A percentile compares a stretch with the other conserved stretches of the same genome.
phyloP scores from a whole-genome alignment of 2,888 invertebrate genomes.

The Pecten maximus region DNA sequence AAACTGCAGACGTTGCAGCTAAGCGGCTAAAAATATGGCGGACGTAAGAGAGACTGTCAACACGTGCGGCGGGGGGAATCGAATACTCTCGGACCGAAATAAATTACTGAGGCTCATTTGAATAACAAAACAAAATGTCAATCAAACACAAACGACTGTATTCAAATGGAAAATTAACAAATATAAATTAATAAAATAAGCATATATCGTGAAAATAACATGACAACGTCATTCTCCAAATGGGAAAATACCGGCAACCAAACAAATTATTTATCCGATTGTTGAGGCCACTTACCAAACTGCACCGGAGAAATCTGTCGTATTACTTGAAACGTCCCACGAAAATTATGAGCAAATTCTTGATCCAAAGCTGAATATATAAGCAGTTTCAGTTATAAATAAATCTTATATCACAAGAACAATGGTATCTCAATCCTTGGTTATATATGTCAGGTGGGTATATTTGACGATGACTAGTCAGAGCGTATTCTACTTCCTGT shows the following conservation, averaged over 20 bases:
- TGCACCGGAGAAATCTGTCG: slow-evolving; percentile 20
- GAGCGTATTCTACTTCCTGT: slow-evolving; percentile 66
- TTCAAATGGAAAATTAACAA: not conserved
- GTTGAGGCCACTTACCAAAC: slow-evolving; percentile 14
- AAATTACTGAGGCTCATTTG: slow-evolving; percentile 47
- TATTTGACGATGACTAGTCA: slow-evolving; percentile 38
- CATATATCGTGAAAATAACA: slow-evolving; percentile 6
- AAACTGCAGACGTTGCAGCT: slow-evolving; percentile 38
- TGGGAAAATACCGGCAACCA: slow-evolving; percentile 31
- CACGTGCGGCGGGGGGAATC: slow-evolving; percentile 50
- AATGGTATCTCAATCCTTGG: slow-evolving; percentile 13
- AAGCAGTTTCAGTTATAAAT: slow-evolving; percentile 1
- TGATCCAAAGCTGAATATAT: not conserved
- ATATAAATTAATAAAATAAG: not conserved
- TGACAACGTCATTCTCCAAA: not conserved
- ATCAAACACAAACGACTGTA: not conserved
- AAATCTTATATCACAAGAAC: not conserved
- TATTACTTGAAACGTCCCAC: not conserved
- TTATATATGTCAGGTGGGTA: slow-evolving; percentile 1
- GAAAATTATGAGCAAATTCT: not conserved
- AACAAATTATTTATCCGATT: slow-evolving; percentile 8
- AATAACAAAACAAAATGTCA: slow-evolving; percentile 42
- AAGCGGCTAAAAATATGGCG: slow-evolving; percentile 52
- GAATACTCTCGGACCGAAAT: slow-evolving; percentile 41
- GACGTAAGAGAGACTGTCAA: slow-evolving; percentile 49